Evolutionary conservation across 2,888 invertebrate genomes (phyloP), one percentile per base, ranked within the genome.

Genomic region (Caenorhabditis sp.): DNA sequence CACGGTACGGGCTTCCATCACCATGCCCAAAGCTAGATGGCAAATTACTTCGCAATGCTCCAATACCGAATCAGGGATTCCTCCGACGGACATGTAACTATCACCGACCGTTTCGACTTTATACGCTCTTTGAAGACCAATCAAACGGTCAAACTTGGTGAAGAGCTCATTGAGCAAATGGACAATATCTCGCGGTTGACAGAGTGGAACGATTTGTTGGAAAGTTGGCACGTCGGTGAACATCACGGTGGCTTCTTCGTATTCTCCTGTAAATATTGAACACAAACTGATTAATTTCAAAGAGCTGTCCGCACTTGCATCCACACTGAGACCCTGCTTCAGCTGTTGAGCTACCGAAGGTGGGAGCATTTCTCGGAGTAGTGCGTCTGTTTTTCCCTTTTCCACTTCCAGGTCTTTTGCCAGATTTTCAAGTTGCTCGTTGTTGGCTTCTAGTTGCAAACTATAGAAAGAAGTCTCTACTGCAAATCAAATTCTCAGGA

Each of bases 201-300:
- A 87, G 2, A 85, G 78, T 3, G 89, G 85, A 0, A 89, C 89
- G 43, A 90, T 90, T 70, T 86, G 85, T 50, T 89, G 89, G 78
- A 90, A 90, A 5, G 85, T 86, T 30, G 90, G 90, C 11, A 90
- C 89, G 78, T 90, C 90, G 39, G 89, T 86, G 82, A 90, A 90
- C 78, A 89, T 84, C 15, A 89, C 87, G 2, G 89, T 89, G 2
- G 87, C 88, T 52, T 84, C 81, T n/a, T 82, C 82, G 45, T 85
- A 85, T 52, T 85, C 85, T 41, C 82, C 85, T 85, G 46, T 27
- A 24, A 43, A 27, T n/a, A n/a, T n/a, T n/a, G n/a, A n/a, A n/a
- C n/a, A n/a, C n/a, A n/a, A n/a, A n/a, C n/a, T n/a, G n/a, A n/a
- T n/a, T n/a, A n/a, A n/a, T n/a, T n/a, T n/a, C n/a, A n/a, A n/a